phyloP scores from a whole-genome alignment of 2,113 vertebrate genomes.

The Hemibagrus wyckioides region DNA sequence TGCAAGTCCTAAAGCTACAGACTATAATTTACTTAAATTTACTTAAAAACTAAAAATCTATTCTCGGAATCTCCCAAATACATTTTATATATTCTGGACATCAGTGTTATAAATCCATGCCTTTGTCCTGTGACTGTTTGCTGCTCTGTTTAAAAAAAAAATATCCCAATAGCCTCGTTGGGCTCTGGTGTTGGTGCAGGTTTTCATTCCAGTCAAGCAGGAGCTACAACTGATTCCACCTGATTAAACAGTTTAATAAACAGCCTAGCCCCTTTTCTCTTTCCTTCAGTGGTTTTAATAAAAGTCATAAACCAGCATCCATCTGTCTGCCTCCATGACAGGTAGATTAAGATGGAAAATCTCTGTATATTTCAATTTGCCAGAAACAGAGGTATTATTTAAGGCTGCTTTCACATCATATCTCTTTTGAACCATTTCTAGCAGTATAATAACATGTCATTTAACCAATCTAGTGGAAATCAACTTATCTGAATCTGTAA shows the following conservation, averaged over 20 bases:
- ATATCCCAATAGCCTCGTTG: not conserved
- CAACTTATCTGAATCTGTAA: too few species aligned
- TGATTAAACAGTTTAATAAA: not conserved
- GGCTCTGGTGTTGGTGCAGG: too few species aligned
- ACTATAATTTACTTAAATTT: too few species aligned
- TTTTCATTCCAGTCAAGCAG: too few species aligned
- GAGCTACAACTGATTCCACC: too few species aligned
- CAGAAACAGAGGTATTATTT: not conserved
- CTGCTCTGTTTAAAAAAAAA: not conserved
- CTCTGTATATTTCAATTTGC: not conserved
- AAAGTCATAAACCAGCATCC: not conserved
- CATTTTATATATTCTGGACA: not conserved
- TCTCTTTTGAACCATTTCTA: not conserved
- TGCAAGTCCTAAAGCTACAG: not conserved
- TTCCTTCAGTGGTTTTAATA: not conserved
- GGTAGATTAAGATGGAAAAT: not conserved
- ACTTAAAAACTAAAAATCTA: too few species aligned
- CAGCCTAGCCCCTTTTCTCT: not conserved
- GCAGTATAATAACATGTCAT: not conserved
- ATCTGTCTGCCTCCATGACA: not conserved
- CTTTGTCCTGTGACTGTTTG: not conserved
- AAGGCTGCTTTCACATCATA: not conserved
- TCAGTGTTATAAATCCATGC: not conserved
- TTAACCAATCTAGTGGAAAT: too few species aligned
- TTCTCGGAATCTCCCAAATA: too few species aligned